phyloP scores from a whole-genome alignment of 2,113 vertebrate genomes.

The Clarias gariepinus region DNA sequence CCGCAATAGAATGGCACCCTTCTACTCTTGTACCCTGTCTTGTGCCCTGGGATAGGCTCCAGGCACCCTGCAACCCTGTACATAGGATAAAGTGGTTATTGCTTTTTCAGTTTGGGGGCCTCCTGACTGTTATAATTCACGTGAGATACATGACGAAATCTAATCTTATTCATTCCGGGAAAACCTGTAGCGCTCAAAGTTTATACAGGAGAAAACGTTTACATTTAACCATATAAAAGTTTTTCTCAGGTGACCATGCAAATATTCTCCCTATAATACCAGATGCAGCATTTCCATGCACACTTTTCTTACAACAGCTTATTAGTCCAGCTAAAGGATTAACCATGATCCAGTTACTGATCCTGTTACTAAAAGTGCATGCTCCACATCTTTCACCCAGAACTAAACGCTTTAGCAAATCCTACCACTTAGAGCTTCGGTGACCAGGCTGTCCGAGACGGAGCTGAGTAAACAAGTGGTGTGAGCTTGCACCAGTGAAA shows the following conservation, averaged over 20 bases:
- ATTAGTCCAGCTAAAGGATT: constrained; percentile 17
- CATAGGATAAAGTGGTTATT: background rate
- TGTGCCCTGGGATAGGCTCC: too few relatives aligned
- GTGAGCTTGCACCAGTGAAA: background rate
- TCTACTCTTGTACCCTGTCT: too few relatives aligned
- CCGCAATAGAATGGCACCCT: too few relatives aligned
- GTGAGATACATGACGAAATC: background rate
- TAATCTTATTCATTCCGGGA: background rate
- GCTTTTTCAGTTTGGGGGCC: background rate
- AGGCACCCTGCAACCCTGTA: background rate
- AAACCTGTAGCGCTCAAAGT: background rate
- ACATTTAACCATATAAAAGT: background rate
- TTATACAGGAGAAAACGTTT: background rate
- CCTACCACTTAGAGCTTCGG: constrained; percentile 4
- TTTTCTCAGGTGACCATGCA: background rate
- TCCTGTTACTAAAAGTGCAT: constrained; percentile 40
- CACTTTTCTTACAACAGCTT: constrained; percentile 6
- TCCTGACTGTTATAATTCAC: background rate
- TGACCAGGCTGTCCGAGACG: background rate
- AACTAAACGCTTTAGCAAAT: constrained; percentile 32
- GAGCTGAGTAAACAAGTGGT: constrained; percentile 23
- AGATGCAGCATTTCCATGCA: background rate
- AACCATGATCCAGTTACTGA: constrained; percentile 37
- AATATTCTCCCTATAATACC: background rate
- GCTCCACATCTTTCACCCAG: constrained; percentile 32